phyloP scores from a whole-genome alignment of 2,797 vertebrate species.

The Cyclura pinguis region DNA sequence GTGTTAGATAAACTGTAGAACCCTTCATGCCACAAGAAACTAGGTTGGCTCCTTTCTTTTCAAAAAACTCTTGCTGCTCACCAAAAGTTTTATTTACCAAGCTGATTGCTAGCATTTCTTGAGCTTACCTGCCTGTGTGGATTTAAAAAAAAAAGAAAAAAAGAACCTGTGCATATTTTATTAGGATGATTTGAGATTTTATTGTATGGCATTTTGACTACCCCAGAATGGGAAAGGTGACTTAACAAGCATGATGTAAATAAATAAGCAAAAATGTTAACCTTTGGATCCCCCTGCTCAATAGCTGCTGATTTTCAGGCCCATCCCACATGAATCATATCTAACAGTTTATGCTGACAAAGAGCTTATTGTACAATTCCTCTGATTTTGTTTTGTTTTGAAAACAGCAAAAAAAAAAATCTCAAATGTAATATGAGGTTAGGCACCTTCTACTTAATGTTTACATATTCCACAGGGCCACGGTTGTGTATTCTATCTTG shows the following conservation, averaged over 20 bases:
- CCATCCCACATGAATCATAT: background rate
- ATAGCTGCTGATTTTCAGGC: background rate
- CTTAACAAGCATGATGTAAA: background rate
- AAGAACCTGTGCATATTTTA: no score
- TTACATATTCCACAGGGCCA: background rate
- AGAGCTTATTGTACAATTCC: background rate
- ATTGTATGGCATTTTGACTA: background rate
- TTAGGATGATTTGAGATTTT: background rate
- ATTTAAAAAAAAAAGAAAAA: background rate
- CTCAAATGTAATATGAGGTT: background rate
- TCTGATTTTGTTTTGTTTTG: no score
- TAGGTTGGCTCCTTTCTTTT: background rate
- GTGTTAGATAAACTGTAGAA: background rate
- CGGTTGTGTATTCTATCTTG: background rate
- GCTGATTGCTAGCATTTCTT: background rate
- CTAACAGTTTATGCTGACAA: background rate
- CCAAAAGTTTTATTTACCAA: background rate
- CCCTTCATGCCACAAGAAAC: background rate
- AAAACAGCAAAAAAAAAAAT: background rate
- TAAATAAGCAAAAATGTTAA: background rate
- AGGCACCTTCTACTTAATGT: background rate
- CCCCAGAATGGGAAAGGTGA: background rate
- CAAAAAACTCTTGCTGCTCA: background rate
- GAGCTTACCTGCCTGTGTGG: background rate
- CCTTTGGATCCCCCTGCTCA: background rate